These are phyloP conservation scores for Metalampra italica DNA, from an alignment of 2,888 invertebrate genomes.

Conservation along the genomic window DNA sequence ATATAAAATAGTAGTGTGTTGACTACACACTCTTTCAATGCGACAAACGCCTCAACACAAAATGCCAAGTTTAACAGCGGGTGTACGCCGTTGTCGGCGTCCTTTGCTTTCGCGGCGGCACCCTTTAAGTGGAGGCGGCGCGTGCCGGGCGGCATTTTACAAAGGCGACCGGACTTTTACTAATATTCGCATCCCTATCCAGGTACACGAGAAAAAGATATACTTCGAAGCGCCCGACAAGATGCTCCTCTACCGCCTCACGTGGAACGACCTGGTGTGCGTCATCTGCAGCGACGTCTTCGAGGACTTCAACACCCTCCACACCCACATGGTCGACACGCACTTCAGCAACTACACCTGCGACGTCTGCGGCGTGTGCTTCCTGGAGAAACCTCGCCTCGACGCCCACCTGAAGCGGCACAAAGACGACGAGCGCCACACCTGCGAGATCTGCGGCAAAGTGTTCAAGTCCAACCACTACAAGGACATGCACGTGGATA, in stretches of 20 bases:
- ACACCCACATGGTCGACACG: conserved; percentile 62
- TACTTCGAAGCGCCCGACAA: conserved; percentile 68
- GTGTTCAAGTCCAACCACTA: conserved; percentile 68
- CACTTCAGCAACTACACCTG: conserved; percentile 69
- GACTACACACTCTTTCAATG: no score
- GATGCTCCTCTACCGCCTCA: conserved; percentile 53
- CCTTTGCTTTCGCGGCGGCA: no score
- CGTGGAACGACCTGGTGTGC: conserved; percentile 66
- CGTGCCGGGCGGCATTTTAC: no score
- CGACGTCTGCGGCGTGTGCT: conserved; percentile 66
- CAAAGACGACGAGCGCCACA: conserved; percentile 70
- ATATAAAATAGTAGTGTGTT: no score
- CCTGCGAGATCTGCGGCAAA: conserved; percentile 73
- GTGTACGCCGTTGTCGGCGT: no score
- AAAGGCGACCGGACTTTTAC: no score
- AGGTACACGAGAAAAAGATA: conserved; percentile 58
- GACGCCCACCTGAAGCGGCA: conserved; percentile 69
- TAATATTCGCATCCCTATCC: no score
- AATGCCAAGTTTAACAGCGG: no score
- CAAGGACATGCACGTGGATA: conserved; percentile 68
- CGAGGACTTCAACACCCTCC: conserved; percentile 62
- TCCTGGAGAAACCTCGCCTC: conserved; percentile 65
- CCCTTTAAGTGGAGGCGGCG: no score
- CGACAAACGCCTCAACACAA: no score
- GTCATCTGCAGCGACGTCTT: conserved; percentile 66